phyloP scores from a whole-genome alignment of 2,888 invertebrate genomes.

The Polydesmus complanatus region DNA sequence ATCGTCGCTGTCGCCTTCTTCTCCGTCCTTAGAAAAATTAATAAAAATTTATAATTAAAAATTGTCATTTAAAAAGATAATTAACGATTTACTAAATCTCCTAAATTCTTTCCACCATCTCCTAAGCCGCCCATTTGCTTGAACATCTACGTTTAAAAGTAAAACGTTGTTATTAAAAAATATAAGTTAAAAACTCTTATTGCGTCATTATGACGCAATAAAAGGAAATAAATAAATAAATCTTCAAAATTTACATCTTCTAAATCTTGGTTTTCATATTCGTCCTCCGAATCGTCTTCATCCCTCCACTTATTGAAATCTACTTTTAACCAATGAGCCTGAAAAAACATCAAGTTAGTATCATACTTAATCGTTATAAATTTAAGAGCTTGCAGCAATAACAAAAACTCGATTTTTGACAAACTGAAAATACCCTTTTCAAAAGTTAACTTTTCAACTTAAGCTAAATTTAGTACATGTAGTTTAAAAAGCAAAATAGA shows the following conservation, averaged over 20 bases:
- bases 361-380: not conserved
- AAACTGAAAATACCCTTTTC: too few relatives aligned
- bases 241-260: constrained; percentile 38
- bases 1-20: constrained; percentile 59
- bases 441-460: not conserved
- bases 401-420: too few relatives aligned
- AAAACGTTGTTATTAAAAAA: too few relatives aligned
- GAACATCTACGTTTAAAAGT: too few relatives aligned
- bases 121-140: constrained; percentile 53
- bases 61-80: not conserved
- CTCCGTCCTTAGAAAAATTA: constrained; percentile 33
- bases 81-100: constrained; percentile 43
- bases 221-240: not conserved
- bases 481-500: not conserved
- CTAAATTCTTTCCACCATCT: constrained; percentile 50
- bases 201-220: not conserved
- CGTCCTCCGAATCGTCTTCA: constrained; percentile 84
- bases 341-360: too few relatives aligned
- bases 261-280: constrained; percentile 39
- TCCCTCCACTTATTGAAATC: constrained; percentile 98
- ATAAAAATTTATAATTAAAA: not conserved
- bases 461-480: constrained; percentile 1
- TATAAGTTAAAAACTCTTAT: not conserved
- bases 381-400: not conserved
- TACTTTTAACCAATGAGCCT: constrained; percentile 85